Conservation (phyloP, 2,888 invertebrate species). For the Pollenia griseotomentosa region DNA sequence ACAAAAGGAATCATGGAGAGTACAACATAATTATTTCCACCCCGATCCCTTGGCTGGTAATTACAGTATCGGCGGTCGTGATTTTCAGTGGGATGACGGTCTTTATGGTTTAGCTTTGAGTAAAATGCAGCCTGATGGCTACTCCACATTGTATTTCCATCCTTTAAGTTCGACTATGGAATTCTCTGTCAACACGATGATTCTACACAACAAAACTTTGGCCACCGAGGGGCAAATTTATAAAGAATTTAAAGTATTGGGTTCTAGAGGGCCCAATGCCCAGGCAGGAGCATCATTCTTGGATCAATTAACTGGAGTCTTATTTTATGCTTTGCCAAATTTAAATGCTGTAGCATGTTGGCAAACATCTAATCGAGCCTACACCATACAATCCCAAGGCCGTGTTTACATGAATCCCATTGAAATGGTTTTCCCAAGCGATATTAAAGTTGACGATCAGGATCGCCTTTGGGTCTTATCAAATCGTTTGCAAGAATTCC, state of each 20-base stretch:
- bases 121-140: conserved; percentile 87
- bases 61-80: conserved; percentile 88
- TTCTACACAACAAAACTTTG: conserved; percentile 87
- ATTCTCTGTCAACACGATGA: conserved; percentile 89
- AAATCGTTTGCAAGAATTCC: conserved; percentile 89
- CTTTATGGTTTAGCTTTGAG: conserved; percentile 90
- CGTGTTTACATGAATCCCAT: conserved; percentile 89
- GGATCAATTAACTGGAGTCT: conserved; percentile 88
- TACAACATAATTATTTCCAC: conserved; percentile 89
- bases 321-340: conserved; percentile 91
- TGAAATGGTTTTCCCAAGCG: conserved; percentile 91
- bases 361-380: conserved; percentile 89
- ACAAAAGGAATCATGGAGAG: conserved; percentile 89
- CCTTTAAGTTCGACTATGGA: conserved; percentile 91
- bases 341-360: conserved; percentile 91
- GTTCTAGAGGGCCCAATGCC: conserved; percentile 89
- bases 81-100: conserved; percentile 91
- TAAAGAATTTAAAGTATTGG: conserved; percentile 88
- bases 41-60: conserved; percentile 90
- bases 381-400: conserved; percentile 89
- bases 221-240: conserved; percentile 85
- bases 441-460: conserved; percentile 90
- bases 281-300: conserved; percentile 91
- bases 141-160: conserved; percentile 91
- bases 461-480: conserved; percentile 90